Evolutionary conservation across 2,113 vertebrate species (phyloP).

Genomic region (Dipodomys stephensi): DNA sequence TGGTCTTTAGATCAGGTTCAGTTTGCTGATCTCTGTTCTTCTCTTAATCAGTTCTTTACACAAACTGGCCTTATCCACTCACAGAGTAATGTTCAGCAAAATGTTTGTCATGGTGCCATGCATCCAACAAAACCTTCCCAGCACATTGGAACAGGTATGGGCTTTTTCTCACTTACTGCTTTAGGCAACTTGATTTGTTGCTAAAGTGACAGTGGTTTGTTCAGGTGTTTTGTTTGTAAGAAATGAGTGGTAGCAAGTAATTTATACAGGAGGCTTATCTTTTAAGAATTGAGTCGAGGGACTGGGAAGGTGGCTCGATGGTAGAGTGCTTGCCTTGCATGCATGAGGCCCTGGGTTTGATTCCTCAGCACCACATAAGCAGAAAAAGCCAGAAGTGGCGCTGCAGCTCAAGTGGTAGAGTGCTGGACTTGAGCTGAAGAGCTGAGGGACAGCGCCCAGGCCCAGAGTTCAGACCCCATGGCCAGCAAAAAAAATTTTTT

Average conservation of each 20-base stretch:
- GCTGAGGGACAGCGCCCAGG: too few relatives aligned
- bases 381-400: too few relatives aligned
- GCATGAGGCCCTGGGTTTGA: too few relatives aligned
- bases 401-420: too few relatives aligned
- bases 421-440: too few relatives aligned
- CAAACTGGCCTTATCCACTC: slow-evolving; percentile 92
- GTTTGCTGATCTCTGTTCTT: slow-evolving; percentile 93
- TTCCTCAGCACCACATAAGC: too few relatives aligned
- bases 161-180: slow-evolving; percentile 12
- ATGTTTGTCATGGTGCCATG: slow-evolving; percentile 93
- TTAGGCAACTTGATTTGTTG: background rate
- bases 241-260: slow-evolving; percentile 48
- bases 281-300: slow-evolving; percentile 35
- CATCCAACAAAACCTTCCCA: slow-evolving; percentile 93
- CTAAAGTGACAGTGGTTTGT: background rate
- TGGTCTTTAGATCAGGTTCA: slow-evolving; percentile 92
- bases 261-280: background rate
- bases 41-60: slow-evolving; percentile 93
- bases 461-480: too few relatives aligned
- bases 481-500: too few relatives aligned
- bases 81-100: slow-evolving; percentile 91
- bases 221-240: slow-evolving; percentile 24
- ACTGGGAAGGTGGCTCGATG: too few relatives aligned
- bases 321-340: too few relatives aligned
- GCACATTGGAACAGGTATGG: slow-evolving; percentile 90